Evolutionary conservation across 2,888 invertebrate genomes (phyloP).

Genomic region (Catocala fraxini): DNA sequence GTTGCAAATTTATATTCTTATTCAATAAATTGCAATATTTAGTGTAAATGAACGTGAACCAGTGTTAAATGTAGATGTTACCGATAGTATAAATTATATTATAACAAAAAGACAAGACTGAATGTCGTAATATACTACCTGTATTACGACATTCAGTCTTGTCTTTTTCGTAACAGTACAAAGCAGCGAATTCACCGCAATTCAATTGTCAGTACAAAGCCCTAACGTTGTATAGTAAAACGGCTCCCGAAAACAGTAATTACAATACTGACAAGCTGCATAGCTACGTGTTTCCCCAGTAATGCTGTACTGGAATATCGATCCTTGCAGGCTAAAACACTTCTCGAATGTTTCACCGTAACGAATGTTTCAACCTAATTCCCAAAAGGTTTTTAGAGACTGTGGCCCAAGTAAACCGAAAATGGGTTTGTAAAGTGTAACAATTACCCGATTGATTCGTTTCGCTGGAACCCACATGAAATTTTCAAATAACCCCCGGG

Average conservation of each 20-base stretch:
- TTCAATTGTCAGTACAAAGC: background rate
- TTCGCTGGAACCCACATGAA: slow-evolving; percentile 25
- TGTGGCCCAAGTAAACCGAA: slow-evolving; percentile 24
- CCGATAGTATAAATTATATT: too few relatives aligned
- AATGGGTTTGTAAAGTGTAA: slow-evolving; percentile 19
- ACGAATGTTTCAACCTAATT: slow-evolving; percentile 4
- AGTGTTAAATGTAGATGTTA: too few relatives aligned
- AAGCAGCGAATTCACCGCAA: background rate
- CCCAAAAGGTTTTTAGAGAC: slow-evolving; percentile 21
- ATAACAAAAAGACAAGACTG: too few relatives aligned
- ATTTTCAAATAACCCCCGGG: slow-evolving; percentile 19
- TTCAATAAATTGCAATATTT: too few relatives aligned
- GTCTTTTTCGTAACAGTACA: background rate
- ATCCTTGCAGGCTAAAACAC: background rate
- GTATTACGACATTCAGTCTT: too few relatives aligned
- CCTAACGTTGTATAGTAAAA: background rate
- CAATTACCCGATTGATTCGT: slow-evolving; percentile 28
- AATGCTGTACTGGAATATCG: background rate
- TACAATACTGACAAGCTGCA: background rate
- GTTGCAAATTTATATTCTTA: too few relatives aligned
- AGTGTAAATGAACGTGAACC: too few relatives aligned
- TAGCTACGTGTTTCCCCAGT: background rate
- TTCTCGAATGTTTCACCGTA: too few relatives aligned
- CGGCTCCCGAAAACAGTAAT: slow-evolving; percentile 1
- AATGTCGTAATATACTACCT: too few relatives aligned